These are phyloP conservation scores for Musca domestica DNA, from an alignment of 1,140 invertebrate species.

Conservation along the genomic window DNA sequence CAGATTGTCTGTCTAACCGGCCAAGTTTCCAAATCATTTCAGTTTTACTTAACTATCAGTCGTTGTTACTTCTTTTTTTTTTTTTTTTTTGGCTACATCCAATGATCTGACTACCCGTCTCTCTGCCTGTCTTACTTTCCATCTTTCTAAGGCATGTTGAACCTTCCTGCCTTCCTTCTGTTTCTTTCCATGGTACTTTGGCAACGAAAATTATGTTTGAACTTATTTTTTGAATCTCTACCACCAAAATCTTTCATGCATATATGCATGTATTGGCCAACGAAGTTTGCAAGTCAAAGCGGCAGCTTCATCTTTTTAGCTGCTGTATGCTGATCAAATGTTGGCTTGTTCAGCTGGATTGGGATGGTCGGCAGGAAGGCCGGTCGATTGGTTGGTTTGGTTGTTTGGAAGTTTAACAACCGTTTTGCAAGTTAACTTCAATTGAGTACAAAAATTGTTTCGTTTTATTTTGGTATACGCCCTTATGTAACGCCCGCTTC, in stretches of 20 bases:
- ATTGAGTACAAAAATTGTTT: slow-evolving; percentile 21
- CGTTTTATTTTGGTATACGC: slow-evolving; percentile 30
- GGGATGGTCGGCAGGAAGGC: too few species aligned
- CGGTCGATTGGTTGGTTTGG: too few species aligned
- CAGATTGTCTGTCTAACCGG: slow-evolving; percentile 34
- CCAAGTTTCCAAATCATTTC: slow-evolving; percentile 14
- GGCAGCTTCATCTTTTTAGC: background rate
- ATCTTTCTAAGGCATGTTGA: too few species aligned
- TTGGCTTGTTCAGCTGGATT: too few species aligned
- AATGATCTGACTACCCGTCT: slow-evolving; percentile 10
- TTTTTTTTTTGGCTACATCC: slow-evolving; percentile 9
- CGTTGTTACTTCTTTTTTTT: slow-evolving; percentile 6
- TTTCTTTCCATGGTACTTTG: too few species aligned
- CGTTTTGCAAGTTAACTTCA: slow-evolving; percentile 1
- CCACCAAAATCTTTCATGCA: background rate
- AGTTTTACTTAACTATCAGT: slow-evolving; percentile 6
- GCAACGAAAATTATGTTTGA: too few species aligned
- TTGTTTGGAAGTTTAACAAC: too few species aligned
- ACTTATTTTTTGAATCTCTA: too few species aligned
- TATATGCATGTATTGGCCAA: background rate
- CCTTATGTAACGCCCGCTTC: slow-evolving; percentile 37
- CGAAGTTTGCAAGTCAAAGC: too few species aligned
- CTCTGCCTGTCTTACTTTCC: background rate
- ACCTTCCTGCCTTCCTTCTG: background rate
- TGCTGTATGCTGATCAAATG: slow-evolving; percentile 14